Conservation (phyloP, 2,113 vertebrate genomes). For the Osmerus mordax region DNA sequence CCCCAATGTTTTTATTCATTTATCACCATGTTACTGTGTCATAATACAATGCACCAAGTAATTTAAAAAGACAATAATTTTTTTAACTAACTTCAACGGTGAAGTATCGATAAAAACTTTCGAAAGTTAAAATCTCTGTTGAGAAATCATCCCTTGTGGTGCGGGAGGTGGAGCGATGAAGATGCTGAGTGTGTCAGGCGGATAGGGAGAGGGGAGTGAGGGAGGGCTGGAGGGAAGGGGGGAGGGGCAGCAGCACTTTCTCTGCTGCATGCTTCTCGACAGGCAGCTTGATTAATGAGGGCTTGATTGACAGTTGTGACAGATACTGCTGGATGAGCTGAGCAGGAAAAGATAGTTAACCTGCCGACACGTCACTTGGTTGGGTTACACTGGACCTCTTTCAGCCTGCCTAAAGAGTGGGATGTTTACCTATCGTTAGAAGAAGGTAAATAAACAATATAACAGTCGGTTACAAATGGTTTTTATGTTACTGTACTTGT, state of each 20-base stretch:
- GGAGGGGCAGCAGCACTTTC: constrained; percentile 59
- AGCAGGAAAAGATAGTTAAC: constrained; percentile 51
- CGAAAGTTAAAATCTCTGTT: too few relatives aligned
- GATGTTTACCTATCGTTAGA: constrained; percentile 8
- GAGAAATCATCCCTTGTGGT: too few relatives aligned
- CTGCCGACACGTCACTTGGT: constrained; percentile 38
- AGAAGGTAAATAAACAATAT: constrained; percentile 9
- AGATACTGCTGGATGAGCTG: constrained; percentile 38
- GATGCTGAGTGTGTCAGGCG: constrained; percentile 5
- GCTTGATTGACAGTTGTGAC: constrained; percentile 54
- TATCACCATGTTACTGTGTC: too few relatives aligned
- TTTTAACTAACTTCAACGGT: too few relatives aligned
- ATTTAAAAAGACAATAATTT: constrained; percentile 21
- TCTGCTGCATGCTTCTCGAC: constrained; percentile 47
- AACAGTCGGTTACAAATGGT: neutral
- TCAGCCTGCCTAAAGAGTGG: constrained; percentile 34
- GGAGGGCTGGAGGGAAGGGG: neutral
- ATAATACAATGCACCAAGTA: neutral
- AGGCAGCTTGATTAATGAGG: constrained; percentile 60
- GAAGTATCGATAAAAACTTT: too few relatives aligned
- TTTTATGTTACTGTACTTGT: constrained; percentile 1
- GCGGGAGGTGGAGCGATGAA: neutral
- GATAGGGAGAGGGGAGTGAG: neutral
- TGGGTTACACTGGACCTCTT: constrained; percentile 36
- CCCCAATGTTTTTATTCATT: neutral